phyloP scores from a whole-genome alignment of 2,888 invertebrate species.

The Chymomyza procnemis region DNA sequence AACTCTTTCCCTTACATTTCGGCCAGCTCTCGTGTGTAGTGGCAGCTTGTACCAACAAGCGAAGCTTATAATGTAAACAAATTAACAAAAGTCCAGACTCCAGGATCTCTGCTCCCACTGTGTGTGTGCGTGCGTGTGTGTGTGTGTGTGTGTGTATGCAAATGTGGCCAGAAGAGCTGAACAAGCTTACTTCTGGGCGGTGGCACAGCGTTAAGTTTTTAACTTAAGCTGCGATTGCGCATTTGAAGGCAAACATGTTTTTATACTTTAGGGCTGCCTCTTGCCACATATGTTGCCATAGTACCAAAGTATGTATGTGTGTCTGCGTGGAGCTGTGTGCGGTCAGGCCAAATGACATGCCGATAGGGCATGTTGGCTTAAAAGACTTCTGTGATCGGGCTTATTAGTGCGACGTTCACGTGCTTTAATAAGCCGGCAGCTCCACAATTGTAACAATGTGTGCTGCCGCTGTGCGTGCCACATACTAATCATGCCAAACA shows the following conservation, averaged over 20 bases:
- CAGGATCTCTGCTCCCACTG: background rate
- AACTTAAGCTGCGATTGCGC: constrained; percentile 74
- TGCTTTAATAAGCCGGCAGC: constrained; percentile 48
- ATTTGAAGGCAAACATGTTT: constrained; percentile 78
- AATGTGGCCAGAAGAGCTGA: constrained; percentile 31
- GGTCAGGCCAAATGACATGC: constrained; percentile 65
- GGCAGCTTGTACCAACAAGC: constrained; percentile 68
- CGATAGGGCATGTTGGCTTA: constrained; percentile 76
- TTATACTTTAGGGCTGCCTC: constrained; percentile 75
- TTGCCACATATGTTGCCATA: background rate
- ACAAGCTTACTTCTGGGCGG: constrained; percentile 71
- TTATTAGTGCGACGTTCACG: constrained; percentile 64
- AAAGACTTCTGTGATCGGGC: constrained; percentile 78
- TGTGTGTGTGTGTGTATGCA: constrained; percentile 27
- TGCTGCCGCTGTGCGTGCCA: constrained; percentile 49
- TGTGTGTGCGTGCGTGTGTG: constrained; percentile 29
- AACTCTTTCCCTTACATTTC: too few relatives aligned
- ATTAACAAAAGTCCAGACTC: constrained; percentile 64
- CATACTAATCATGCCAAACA: constrained; percentile 52
- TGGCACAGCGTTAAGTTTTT: constrained; percentile 63
- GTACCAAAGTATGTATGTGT: constrained; percentile 14
- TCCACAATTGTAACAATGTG: constrained; percentile 9
- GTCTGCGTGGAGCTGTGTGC: constrained; percentile 19
- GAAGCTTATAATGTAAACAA: constrained; percentile 78
- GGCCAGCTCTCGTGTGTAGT: constrained; percentile 52